Conservation (phyloP, 2,888 invertebrate genomes). For the Thymelicus lineola region DNA sequence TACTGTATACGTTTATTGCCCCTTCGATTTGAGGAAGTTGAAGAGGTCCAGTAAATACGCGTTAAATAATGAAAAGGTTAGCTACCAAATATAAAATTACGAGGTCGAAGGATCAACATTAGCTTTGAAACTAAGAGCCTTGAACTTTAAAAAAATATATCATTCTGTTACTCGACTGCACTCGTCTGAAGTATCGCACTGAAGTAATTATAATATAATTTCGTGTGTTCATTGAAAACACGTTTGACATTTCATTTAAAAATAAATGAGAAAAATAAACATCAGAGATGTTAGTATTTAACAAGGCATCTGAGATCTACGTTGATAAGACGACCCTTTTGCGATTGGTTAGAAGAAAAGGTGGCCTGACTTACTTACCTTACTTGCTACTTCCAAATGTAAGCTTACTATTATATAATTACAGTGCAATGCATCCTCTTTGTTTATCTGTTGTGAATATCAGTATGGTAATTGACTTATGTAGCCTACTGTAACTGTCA, state of each 20-base stretch:
- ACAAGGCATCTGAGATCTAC: neutral
- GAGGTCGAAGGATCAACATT: conserved; percentile 1
- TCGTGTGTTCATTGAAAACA: too few species aligned
- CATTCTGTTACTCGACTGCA: conserved; percentile 1
- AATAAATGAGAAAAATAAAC: neutral
- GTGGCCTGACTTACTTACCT: neutral
- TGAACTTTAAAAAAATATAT: conserved; percentile 1
- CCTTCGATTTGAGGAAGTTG: conserved; percentile 17
- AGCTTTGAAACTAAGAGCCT: conserved; percentile 3
- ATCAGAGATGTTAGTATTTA: neutral
- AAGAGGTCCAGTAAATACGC: neutral
- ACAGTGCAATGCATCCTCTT: too few species aligned
- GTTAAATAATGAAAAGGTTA: conserved; percentile 18
- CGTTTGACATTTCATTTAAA: neutral
- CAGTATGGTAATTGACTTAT: too few species aligned
- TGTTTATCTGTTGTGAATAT: too few species aligned
- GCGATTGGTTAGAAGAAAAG: neutral
- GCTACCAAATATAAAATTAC: conserved; percentile 1
- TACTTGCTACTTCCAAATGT: neutral
- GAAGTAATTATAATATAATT: neutral
- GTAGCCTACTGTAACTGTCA: too few species aligned
- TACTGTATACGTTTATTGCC: conserved; percentile 26
- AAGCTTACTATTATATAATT: too few species aligned
- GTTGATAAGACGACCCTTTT: neutral
- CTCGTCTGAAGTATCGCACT: too few species aligned